A percentile compares a stretch with the other conserved stretches of the same genome.
phyloP scores from a whole-genome alignment of 2,113 vertebrate species.

The Cariama cristata region DNA sequence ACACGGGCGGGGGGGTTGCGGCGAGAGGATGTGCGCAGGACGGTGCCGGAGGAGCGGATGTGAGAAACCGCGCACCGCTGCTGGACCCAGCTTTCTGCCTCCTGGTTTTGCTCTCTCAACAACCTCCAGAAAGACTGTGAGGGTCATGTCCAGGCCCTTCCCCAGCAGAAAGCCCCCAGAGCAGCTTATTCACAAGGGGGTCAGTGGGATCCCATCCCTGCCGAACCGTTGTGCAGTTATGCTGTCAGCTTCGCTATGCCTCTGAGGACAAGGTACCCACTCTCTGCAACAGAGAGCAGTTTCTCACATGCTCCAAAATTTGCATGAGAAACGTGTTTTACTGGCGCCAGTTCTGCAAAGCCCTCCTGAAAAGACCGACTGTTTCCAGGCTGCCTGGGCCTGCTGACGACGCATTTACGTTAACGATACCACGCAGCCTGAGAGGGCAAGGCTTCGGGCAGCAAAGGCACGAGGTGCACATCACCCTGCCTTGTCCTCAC shows the following conservation, averaged over 20 bases:
- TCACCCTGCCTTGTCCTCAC: neutral
- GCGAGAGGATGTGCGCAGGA: neutral
- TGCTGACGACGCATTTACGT: rapidly evolving
- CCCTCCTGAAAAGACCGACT: neutral
- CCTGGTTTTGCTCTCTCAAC: neutral
- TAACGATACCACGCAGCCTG: neutral
- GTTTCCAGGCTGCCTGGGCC: neutral
- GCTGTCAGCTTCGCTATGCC: neutral
- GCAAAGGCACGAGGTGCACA: neutral
- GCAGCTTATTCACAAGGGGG: neutral
- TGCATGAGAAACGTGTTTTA: rapidly evolving
- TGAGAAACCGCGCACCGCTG: neutral
- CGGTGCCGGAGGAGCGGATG: neutral
- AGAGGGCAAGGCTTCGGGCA: neutral
- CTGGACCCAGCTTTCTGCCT: neutral
- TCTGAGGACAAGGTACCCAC: too few species aligned
- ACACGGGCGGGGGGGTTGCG: neutral
- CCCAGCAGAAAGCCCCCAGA: neutral
- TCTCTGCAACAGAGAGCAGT: neutral
- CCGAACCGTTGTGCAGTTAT: neutral
- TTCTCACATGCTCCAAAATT: neutral
- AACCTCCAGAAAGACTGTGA: neutral
- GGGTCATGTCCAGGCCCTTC: neutral
- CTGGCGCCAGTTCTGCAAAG: neutral
- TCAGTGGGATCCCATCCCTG: neutral